These are phyloP conservation scores for Aproaerema taeniolella DNA, from an alignment of 2,888 invertebrate genomes.

Conservation along the genomic window DNA sequence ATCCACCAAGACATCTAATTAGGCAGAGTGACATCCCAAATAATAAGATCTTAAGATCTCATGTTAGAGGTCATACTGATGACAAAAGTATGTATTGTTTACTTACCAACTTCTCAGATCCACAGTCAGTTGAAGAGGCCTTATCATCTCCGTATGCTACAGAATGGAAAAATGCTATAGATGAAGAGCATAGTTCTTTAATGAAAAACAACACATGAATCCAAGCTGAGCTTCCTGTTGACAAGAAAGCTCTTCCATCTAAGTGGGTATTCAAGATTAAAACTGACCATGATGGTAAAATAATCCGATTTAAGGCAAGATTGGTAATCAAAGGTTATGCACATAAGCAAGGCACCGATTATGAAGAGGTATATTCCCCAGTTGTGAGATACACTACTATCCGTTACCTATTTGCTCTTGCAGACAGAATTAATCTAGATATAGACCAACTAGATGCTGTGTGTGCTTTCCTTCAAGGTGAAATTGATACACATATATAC, in stretches of 20 bases:
- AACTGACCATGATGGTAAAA: conserved; percentile 14
- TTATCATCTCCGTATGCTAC: conserved; percentile 9
- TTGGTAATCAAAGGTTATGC: conserved; percentile 23
- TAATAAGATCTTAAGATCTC: too few species aligned
- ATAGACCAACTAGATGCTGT: conserved; percentile 24
- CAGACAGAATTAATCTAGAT: conserved; percentile 17
- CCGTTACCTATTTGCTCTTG: conserved; percentile 20
- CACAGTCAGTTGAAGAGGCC: conserved; percentile 19
- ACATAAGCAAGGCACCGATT: conserved; percentile 21
- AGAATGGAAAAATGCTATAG: conserved; percentile 19
- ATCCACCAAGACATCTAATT: neutral
- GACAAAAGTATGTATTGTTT: conserved; percentile 9
- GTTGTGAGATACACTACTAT: conserved; percentile 23
- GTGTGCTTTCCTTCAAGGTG: conserved; percentile 23
- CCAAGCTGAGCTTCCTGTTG: conserved; percentile 15
- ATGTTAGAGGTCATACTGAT: neutral
- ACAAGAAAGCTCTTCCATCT: conserved; percentile 19
- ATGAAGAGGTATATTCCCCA: conserved; percentile 21
- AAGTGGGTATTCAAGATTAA: conserved; percentile 25
- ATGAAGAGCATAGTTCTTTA: conserved; percentile 18
- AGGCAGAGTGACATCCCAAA: too few species aligned
- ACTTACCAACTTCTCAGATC: conserved; percentile 11
- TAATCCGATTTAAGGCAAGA: conserved; percentile 20
- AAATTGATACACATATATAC: conserved; percentile 22
- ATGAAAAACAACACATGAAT: conserved; percentile 21